Percentiles rank a stretch among this genome's conserved stretches.
Conservation (phyloP, 2,797 vertebrate genomes). For the Antennarius maculatus region DNA sequence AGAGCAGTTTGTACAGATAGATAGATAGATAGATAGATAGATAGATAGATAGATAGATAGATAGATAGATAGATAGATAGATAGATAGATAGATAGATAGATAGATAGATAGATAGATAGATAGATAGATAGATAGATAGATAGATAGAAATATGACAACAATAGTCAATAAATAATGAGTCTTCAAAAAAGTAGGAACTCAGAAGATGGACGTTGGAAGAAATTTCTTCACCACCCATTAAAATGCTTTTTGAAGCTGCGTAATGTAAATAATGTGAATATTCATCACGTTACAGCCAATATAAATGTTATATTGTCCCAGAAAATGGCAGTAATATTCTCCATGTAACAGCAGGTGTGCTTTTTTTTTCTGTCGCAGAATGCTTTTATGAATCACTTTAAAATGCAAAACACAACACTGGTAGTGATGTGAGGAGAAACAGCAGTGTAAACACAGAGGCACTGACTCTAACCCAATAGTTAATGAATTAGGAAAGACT, state of each 20-base stretch:
- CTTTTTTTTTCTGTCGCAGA: not conserved
- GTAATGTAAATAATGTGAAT: slow-evolving; percentile 18
- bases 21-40: too few species aligned
- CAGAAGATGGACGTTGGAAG: slow-evolving; percentile 8
- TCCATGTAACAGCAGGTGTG: slow-evolving; percentile 23
- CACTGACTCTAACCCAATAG: slow-evolving; percentile 40
- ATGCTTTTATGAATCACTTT: slow-evolving; percentile 36
- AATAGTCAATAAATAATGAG: slow-evolving; percentile 6
- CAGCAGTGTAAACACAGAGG: slow-evolving; percentile 32
- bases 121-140: too few species aligned
- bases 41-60: too few species aligned
- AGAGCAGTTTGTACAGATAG: too few species aligned
- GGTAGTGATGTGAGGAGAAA: slow-evolving; percentile 19
- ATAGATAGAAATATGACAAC: slow-evolving; percentile 9
- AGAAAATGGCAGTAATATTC: slow-evolving; percentile 4
- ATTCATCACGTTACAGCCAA: slow-evolving; percentile 33
- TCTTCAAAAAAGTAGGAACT: slow-evolving; percentile 9
- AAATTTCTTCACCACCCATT: not conserved
- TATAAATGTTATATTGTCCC: slow-evolving; percentile 30
- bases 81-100: too few species aligned
- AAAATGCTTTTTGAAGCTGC: slow-evolving; percentile 9
- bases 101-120: too few species aligned
- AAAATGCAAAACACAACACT: slow-evolving; percentile 21
- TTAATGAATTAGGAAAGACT: slow-evolving; percentile 46
- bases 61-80: too few species aligned